Conservation (phyloP, 2,888 invertebrate genomes). For the Drosophila mimica region DNA sequence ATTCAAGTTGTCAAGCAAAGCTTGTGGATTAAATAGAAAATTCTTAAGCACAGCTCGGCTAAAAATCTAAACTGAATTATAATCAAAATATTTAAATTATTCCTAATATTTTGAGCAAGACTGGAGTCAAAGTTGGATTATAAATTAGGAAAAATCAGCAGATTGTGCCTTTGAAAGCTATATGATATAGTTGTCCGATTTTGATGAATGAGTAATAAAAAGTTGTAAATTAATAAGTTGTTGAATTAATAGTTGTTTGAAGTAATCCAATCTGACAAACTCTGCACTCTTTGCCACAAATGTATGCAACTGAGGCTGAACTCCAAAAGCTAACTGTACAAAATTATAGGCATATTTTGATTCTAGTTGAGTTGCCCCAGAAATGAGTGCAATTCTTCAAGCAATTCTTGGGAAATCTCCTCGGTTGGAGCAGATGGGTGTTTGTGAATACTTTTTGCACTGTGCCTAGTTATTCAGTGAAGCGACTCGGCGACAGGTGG, state of each 20-base stretch:
- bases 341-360: neutral
- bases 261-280: neutral
- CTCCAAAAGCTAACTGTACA: neutral
- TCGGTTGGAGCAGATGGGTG: neutral
- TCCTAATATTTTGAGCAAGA: neutral
- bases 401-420: constrained; percentile 1
- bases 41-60: neutral
- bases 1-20: neutral
- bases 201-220: neutral
- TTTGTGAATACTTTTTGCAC: constrained; percentile 9
- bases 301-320: neutral
- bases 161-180: neutral
- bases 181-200: too few relatives aligned
- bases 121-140: neutral
- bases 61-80: neutral
- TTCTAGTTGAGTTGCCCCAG: neutral
- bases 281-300: neutral
- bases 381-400: neutral
- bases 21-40: neutral
- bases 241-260: neutral
- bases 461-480: constrained; percentile 44
- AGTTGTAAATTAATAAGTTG: neutral
- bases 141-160: neutral
- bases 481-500: constrained; percentile 42
- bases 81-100: neutral